Evolutionary conservation across 2,113 vertebrate species (phyloP).

Genomic region (Athene cunicularia): DNA sequence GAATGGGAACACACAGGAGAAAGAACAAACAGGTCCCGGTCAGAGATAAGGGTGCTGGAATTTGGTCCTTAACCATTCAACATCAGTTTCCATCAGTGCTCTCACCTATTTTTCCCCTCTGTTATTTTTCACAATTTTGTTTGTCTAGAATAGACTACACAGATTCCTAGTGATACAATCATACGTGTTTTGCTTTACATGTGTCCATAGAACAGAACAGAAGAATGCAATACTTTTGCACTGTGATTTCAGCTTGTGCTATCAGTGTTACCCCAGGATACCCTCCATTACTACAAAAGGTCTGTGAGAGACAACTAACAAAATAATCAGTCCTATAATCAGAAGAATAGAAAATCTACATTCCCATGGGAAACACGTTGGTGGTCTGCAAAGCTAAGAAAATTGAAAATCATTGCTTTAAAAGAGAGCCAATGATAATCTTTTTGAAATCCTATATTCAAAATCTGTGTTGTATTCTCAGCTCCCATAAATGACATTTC

Average conservation of each 20-base stretch:
- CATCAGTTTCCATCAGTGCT: not conserved
- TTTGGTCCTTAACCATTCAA: not conserved
- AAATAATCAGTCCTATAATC: not conserved
- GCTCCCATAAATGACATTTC: slow-evolving; percentile 40
- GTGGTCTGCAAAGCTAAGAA: slow-evolving; percentile 51
- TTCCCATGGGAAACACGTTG: slow-evolving; percentile 45
- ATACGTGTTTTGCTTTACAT: not conserved
- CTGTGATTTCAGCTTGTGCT: not conserved
- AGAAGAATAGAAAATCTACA: not conserved
- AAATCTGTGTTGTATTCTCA: slow-evolving; percentile 55
- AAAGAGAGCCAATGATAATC: slow-evolving; percentile 14
- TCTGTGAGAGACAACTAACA: not conserved
- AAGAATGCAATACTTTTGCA: not conserved
- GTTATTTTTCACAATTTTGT: not conserved
- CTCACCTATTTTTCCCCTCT: not conserved
- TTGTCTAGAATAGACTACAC: not conserved
- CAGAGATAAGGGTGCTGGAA: not conserved
- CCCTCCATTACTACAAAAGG: not conserved
- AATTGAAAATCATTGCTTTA: slow-evolving; percentile 25
- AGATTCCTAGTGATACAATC: not conserved
- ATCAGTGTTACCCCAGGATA: not conserved
- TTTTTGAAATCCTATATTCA: slow-evolving; percentile 47
- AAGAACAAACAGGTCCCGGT: not conserved
- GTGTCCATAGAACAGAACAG: not conserved
- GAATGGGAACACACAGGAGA: not conserved